Evolutionary conservation across 2,888 invertebrate genomes (phyloP).

Genomic region (Thymelicus sylvestris): DNA sequence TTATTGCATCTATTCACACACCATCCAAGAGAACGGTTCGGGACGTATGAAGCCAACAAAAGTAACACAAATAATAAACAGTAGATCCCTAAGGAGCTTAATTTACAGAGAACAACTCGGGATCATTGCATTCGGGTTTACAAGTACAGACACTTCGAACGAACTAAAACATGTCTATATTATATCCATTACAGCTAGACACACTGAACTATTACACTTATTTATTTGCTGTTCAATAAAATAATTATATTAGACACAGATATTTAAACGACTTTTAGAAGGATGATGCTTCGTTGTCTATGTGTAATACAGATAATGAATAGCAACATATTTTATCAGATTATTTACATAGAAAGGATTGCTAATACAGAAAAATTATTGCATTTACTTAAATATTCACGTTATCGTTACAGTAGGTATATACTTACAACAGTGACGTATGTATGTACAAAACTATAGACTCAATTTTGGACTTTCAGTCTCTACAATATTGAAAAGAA

Average conservation of each 20-base stretch:
- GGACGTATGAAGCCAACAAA: slow-evolving; percentile 71
- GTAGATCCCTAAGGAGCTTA: slow-evolving; percentile 45
- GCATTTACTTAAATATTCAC: slow-evolving; percentile 79
- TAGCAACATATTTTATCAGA: slow-evolving; percentile 47
- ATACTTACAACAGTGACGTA: slow-evolving; percentile 81
- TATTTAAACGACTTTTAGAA: slow-evolving; percentile 21
- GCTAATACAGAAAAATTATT: slow-evolving; percentile 82
- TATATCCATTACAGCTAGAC: slow-evolving; percentile 44
- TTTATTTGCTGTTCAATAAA: slow-evolving; percentile 37
- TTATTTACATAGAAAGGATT: slow-evolving; percentile 73
- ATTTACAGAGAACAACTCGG: slow-evolving; percentile 40
- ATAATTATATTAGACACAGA: slow-evolving; percentile 37
- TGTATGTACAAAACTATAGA: slow-evolving; percentile 82
- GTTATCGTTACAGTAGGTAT: slow-evolving; percentile 70
- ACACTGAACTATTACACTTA: slow-evolving; percentile 46
- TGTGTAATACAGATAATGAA: slow-evolving; percentile 51
- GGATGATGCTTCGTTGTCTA: slow-evolving; percentile 52
- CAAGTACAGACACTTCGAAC: slow-evolving; percentile 34
- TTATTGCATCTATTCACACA: slow-evolving; percentile 87
- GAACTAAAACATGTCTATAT: slow-evolving; percentile 43
- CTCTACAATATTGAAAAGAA: slow-evolving; percentile 75
- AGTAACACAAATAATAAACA: slow-evolving; percentile 47
- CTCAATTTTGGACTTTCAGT: slow-evolving; percentile 84
- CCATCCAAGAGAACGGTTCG: slow-evolving; percentile 74
- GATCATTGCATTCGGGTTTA: slow-evolving; percentile 29